A percentile compares a stretch with the other conserved stretches of the same genome.
Evolutionary conservation across 53 echinoderm and acorn worm genomes (phyloP).

Genomic region (Mesocentrotus franciscanus): DNA sequence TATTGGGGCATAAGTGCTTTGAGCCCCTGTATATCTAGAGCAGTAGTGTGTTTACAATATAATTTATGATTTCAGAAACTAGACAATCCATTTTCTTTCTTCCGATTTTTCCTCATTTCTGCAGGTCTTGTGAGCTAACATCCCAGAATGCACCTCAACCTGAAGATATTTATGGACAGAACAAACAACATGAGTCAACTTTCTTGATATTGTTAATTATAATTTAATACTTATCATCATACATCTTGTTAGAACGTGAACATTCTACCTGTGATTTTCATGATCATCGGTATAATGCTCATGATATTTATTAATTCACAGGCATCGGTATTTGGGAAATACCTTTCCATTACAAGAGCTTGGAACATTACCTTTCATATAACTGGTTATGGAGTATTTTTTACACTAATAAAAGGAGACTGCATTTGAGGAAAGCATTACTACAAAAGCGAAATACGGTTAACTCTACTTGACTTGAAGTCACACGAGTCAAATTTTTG

Average conservation of each 20-base stretch:
- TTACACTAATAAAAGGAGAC: no score
- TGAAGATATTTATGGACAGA: background rate
- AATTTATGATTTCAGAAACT: background rate
- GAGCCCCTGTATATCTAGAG: background rate
- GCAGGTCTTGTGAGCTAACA: slow-evolving; percentile 66
- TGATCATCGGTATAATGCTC: no score
- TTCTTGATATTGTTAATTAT: background rate
- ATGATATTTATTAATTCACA: no score
- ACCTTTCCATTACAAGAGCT: no score
- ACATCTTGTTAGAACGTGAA: background rate
- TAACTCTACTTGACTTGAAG: no score
- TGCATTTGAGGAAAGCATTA: no score
- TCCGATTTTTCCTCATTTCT: background rate
- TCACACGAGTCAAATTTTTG: no score
- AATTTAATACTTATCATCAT: background rate
- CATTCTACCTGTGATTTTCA: background rate
- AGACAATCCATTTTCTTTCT: background rate
- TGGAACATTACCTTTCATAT: no score
- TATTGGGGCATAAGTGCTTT: background rate
- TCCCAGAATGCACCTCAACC: background rate
- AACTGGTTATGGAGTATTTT: no score
- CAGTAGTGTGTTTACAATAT: background rate
- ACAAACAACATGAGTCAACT: background rate
- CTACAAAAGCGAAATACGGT: no score
- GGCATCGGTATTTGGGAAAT: no score